Evolutionary conservation across 1,140 invertebrate species (phyloP).

Genomic region (Pectinophora gossypiella): DNA sequence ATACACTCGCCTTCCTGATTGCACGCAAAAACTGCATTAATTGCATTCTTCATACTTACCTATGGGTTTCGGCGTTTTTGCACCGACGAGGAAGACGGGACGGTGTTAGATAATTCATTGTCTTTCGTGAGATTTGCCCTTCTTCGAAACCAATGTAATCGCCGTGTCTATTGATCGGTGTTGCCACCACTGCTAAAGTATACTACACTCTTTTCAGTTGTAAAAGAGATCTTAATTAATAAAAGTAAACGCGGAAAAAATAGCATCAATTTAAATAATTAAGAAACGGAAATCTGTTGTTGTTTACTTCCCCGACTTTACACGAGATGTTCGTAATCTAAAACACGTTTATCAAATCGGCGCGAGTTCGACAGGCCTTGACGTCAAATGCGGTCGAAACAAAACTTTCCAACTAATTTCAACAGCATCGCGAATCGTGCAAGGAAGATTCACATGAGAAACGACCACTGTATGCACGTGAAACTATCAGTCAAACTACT

Average conservation of each 20-base stretch:
- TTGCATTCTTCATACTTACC: constrained; percentile 51
- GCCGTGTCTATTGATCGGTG: not conserved
- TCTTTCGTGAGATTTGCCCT: constrained; percentile 26
- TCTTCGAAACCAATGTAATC: constrained; percentile 14
- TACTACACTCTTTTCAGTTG: too few species aligned
- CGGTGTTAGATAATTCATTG: constrained; percentile 42
- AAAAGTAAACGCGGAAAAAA: too few species aligned
- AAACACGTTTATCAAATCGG: too few species aligned
- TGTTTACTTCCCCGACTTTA: too few species aligned
- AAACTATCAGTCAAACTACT: constrained; percentile 69
- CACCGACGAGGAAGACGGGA: constrained; percentile 39
- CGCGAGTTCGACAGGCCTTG: not conserved
- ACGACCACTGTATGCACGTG: constrained; percentile 60
- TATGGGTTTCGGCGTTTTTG: constrained; percentile 30
- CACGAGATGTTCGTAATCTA: too few species aligned
- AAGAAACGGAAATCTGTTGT: too few species aligned
- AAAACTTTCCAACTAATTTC: constrained; percentile 66
- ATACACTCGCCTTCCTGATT: constrained; percentile 65
- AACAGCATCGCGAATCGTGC: constrained; percentile 43
- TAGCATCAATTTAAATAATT: too few species aligned
- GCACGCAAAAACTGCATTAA: constrained; percentile 60
- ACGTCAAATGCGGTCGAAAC: constrained; percentile 32
- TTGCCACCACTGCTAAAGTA: too few species aligned
- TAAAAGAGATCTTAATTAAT: too few species aligned
- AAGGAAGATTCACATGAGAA: constrained; percentile 63